Conservation (phyloP, 1,140 invertebrate genomes). For the Caenorhabditis tropicalis region DNA sequence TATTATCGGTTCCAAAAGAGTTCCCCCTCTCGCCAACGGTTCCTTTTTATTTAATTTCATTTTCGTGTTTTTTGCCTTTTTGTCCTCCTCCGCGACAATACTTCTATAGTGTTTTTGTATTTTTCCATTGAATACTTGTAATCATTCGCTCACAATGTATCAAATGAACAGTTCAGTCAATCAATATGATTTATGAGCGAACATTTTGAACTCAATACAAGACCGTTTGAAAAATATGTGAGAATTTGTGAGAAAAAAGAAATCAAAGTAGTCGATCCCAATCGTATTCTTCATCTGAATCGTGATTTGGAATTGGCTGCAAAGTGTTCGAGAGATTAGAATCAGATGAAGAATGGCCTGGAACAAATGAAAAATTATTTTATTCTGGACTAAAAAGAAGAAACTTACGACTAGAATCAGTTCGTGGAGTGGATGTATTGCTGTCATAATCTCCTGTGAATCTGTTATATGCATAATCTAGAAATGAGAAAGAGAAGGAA, state of each 20-base stretch:
- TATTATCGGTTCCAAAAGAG: constrained; percentile 11
- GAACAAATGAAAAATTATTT: not conserved
- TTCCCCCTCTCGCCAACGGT: not conserved
- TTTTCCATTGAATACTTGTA: not conserved
- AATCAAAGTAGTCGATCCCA: not conserved
- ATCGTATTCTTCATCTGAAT: constrained; percentile 14
- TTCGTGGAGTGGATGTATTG: not conserved
- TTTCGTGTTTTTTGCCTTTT: not conserved
- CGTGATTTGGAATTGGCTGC: not conserved
- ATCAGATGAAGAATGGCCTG: constrained; percentile 15
- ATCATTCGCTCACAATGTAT: not conserved
- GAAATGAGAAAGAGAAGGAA: not conserved
- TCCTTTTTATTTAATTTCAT: not conserved
- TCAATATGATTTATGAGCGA: not conserved
- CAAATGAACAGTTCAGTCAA: not conserved
- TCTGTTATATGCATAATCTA: not conserved
- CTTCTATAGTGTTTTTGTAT: constrained; percentile 26
- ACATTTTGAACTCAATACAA: too few species aligned
- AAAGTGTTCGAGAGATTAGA: not conserved
- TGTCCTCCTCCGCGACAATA: not conserved
- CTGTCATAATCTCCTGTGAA: not conserved
- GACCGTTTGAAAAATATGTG: constrained; percentile 23
- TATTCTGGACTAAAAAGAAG: not conserved
- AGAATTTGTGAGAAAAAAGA: not conserved
- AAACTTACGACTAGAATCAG: not conserved